Base-by-base conservation (phyloP, 2,888 invertebrate genomes). In the Molorchus minor region DNA sequence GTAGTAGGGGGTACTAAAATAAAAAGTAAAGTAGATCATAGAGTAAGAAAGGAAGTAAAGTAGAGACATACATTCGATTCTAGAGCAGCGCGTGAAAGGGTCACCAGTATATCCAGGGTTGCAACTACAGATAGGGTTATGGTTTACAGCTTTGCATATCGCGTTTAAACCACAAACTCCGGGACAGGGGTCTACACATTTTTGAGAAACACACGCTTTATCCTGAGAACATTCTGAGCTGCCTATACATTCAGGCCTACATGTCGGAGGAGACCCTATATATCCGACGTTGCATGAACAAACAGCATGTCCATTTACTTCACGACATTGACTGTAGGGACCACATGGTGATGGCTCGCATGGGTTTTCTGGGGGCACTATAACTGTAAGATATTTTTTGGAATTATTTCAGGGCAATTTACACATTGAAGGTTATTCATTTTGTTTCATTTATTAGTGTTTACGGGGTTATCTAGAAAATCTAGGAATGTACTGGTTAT, bases 81-180 rank as follows among this genome's bases (percentile, higher is more conserved):
- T 74, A 35, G 78, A 66, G 64, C 87, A 87, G 56, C 82, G 79
- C 12, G 81, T 77, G 71, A 88, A 88, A 58, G 88, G 88, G 81
- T 89, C 88, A 43, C 88, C 88, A 16, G 85, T 85, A 77, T 83
- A 84, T 52, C 86, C 87, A 29, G 83, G 78, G 16, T 84, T 75
- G 76, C 89, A 89, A 64, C 85, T 86, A 75, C 89, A 89, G 53
- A 88, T 87, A 1, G 89, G 87, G 73, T 87, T 86, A 74, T 89
- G 89, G 69, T 87, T 87, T 30, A 87, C 85, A 12, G 87, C 87
- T 78, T 86, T 84, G 74, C 89, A 89, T 64, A 85, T 81, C 33
- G 89, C 88, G 75, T 85, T 85, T 13, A 83, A 72, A 25, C 88
- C 88, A 70, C 89, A 89, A n/a, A 83, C 84, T 62, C 87, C 86